A percentile compares a stretch with the other conserved stretches of the same genome.
Conservation (phyloP, 2,888 invertebrate species). For the Antitype chi region DNA sequence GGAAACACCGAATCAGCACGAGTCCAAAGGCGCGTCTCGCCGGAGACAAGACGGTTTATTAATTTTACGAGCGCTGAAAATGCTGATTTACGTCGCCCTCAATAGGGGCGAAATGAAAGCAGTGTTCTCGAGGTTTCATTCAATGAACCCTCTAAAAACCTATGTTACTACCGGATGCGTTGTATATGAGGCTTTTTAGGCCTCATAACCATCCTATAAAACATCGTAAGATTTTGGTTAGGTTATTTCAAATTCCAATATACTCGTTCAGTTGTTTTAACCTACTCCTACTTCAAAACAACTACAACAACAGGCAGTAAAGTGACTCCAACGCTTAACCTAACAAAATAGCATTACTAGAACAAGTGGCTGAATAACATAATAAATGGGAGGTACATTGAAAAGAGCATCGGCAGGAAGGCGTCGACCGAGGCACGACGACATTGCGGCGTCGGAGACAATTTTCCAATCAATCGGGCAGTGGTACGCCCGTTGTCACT, state of each 20-base stretch:
- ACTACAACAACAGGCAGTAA: neutral
- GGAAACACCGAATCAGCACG: conserved; percentile 29
- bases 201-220: neutral
- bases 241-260: too few relatives aligned
- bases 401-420: conserved; percentile 81
- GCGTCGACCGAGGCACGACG: conserved; percentile 69
- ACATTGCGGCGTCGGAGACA: conserved; percentile 77
- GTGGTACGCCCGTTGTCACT: conserved; percentile 63
- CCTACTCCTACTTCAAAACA: neutral
- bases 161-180: neutral
- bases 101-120: neutral
- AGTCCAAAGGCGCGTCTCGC: conserved; percentile 45
- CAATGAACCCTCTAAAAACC: neutral
- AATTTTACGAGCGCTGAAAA: conserved; percentile 39
- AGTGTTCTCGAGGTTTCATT: neutral
- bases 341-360: conserved; percentile 41
- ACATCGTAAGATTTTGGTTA: neutral
- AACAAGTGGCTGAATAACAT: conserved; percentile 43
- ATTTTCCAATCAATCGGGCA: conserved; percentile 86
- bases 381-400: conserved; percentile 56
- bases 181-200: neutral
- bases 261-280: neutral
- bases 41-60: conserved; percentile 47
- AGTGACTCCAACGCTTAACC: conserved; percentile 16
- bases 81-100: conserved; percentile 23